Percentiles rank a stretch among this genome's conserved stretches.
phyloP scores from a whole-genome alignment of 2,113 vertebrate species.

The Hypomesus transpacificus region DNA sequence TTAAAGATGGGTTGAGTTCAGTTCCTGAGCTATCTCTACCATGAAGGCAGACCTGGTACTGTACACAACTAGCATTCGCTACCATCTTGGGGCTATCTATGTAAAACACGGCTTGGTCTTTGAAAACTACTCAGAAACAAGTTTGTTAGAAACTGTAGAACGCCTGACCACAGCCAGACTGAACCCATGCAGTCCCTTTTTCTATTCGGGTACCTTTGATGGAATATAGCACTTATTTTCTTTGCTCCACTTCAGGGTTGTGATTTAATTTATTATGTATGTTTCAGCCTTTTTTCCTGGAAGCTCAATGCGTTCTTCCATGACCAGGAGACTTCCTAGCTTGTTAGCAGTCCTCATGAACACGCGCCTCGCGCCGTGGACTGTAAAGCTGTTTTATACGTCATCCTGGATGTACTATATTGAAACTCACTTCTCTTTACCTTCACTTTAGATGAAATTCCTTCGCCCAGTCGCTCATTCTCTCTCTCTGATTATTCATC shows the following conservation, averaged over 20 bases:
- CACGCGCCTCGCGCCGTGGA: constrained; percentile 58
- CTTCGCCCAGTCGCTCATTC: background rate
- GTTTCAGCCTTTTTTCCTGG: constrained; percentile 57
- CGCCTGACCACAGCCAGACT: too few relatives aligned
- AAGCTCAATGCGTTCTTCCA: constrained; percentile 56
- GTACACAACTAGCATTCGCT: background rate
- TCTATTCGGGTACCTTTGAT: too few relatives aligned
- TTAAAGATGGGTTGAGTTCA: constrained; percentile 40
- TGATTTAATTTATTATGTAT: constrained; percentile 66
- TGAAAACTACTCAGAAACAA: background rate
- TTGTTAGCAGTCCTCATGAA: constrained; percentile 71
- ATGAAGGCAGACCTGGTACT: constrained; percentile 48
- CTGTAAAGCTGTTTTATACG: constrained; percentile 68
- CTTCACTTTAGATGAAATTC: too few relatives aligned
- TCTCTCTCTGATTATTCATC: background rate
- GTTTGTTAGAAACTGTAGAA: background rate
- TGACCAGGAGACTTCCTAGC: constrained; percentile 61
- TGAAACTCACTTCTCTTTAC: constrained; percentile 64
- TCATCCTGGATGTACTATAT: constrained; percentile 64
- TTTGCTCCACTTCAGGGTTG: constrained; percentile 25
- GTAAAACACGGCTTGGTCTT: constrained; percentile 41
- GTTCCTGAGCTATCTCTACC: constrained; percentile 50
- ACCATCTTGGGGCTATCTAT: constrained; percentile 55
- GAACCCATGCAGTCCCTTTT: too few relatives aligned
- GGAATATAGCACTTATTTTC: constrained; percentile 16